Base-by-base conservation (phyloP, 1,140 invertebrate species). In the Pseudomyrmex sp. region DNA sequence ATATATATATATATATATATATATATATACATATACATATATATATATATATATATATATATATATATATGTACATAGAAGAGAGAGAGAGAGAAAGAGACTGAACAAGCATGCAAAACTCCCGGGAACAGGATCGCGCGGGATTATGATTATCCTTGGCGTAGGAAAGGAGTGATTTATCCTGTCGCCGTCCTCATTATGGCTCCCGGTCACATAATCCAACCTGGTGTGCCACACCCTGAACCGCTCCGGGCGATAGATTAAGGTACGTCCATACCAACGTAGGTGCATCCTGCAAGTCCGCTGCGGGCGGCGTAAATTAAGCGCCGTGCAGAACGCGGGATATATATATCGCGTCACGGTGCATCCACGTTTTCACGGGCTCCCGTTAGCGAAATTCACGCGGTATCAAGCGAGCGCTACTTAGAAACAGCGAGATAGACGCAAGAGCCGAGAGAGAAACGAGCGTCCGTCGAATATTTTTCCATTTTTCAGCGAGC, bases 141-240 rank as follows among this genome's bases (percentile, higher is more conserved):
- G 90, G 92, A 92, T 92, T 92, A 93, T 91, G 90, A 93, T 93
- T 92, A 93, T 93, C 92, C 90, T 90, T 85, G 85, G 84, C 83
- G 82, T 82, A 91, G 87, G 88, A 91, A 91, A 90, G 87, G 87
- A 93, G 87, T 93, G 92, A 93, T 94, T 93, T 93, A 93, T 93
- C 88, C 91, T 82, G 90, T 92, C 91, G 91, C 89, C 90, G 91
- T 92, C 83, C 92, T 93, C 91, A 93, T 93, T 93, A 93, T 90
- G 75, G 88, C 87, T 90, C 90, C 91, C 88, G 88, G 89, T 91
- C 92, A 91, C 89, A 92, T 85, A 90, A 89, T 87, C 88, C 86
- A 90, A 92, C 89, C 87, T 89, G 89, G 85, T 77, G 72, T 79
- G 90, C 92, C 93, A 92, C 93, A 93, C 93, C 93, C 91, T 92